A percentile compares a stretch with the other conserved stretches of the same genome.
Evolutionary conservation across 2,797 vertebrate genomes (phyloP).

Genomic region (Podarcis siculus): DNA sequence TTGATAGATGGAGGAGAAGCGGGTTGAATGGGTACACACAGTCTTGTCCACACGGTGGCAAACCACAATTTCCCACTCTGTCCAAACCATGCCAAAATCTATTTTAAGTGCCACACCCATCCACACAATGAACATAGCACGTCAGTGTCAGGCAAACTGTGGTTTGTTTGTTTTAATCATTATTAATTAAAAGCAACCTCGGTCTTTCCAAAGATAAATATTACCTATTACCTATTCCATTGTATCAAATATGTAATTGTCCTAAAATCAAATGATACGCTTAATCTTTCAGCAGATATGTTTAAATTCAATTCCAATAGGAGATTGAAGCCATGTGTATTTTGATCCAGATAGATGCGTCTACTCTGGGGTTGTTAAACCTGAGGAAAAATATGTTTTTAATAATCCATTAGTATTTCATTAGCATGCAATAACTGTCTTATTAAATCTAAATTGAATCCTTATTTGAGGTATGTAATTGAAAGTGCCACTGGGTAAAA

Average conservation of each 20-base stretch:
- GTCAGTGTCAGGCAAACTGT: not conserved
- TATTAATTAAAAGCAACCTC: slow-evolving; percentile 47
- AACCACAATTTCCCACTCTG: not conserved
- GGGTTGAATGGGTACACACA: not conserved
- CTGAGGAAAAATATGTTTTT: slow-evolving; percentile 74
- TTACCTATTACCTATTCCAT: slow-evolving; percentile 48
- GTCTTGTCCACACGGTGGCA: not conserved
- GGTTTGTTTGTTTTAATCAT: not conserved
- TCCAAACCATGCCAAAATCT: not conserved
- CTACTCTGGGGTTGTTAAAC: slow-evolving; percentile 63
- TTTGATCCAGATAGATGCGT: slow-evolving; percentile 70
- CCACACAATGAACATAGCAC: not conserved
- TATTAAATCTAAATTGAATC: slow-evolving; percentile 76
- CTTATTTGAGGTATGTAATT: slow-evolving; percentile 73
- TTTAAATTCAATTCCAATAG: slow-evolving; percentile 66
- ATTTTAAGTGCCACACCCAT: no score
- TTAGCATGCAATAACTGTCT: slow-evolving; percentile 75
- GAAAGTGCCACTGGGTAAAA: slow-evolving; percentile 72
- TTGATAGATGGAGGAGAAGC: not conserved
- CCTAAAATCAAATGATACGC: slow-evolving; percentile 58
- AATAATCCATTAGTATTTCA: slow-evolving; percentile 73
- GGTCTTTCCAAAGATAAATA: slow-evolving; percentile 42
- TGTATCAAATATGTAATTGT: slow-evolving; percentile 50
- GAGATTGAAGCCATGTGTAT: slow-evolving; percentile 71
- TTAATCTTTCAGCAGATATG: slow-evolving; percentile 61